Conservation (phyloP, 2,888 invertebrate species). For the Dryadula phaetusa region DNA sequence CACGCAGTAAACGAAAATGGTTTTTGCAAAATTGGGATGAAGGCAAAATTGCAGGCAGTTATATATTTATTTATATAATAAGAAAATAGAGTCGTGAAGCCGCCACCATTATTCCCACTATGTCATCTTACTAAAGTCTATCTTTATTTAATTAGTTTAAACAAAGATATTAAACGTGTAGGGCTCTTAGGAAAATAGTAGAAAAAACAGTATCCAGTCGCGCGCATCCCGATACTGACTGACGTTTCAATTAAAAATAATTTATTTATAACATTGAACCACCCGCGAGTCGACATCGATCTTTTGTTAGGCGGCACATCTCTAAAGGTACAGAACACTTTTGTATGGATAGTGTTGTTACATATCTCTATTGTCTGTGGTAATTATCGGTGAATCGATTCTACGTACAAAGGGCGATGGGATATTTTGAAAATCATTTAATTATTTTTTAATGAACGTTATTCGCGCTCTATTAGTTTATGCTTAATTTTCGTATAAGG, state of each 20-base stretch:
- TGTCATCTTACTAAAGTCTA: not conserved
- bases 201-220: slow-evolving; percentile 31
- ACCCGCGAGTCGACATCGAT: slow-evolving; percentile 53
- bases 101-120: too few species aligned
- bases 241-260: slow-evolving; percentile 59
- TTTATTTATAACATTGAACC: slow-evolving; percentile 54
- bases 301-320: slow-evolving; percentile 55
- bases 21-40: too few species aligned
- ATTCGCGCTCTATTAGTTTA: slow-evolving; percentile 44
- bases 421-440: slow-evolving; percentile 52
- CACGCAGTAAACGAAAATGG: too few species aligned
- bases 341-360: slow-evolving; percentile 51
- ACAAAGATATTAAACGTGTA: slow-evolving; percentile 20
- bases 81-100: too few species aligned
- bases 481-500: slow-evolving; percentile 36
- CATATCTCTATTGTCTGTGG: slow-evolving; percentile 52
- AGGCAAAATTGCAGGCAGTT: too few species aligned
- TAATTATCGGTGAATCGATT: slow-evolving; percentile 53
- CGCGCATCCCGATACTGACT: slow-evolving; percentile 49
- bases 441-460: slow-evolving; percentile 51
- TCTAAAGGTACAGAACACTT: slow-evolving; percentile 44
- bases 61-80: too few species aligned
- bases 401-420: slow-evolving; percentile 41
- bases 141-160: slow-evolving; percentile 21
- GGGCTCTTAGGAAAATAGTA: slow-evolving; percentile 35